Base-by-base conservation (phyloP, 2,113 vertebrate genomes). In the Centrocercus urophasianus region DNA sequence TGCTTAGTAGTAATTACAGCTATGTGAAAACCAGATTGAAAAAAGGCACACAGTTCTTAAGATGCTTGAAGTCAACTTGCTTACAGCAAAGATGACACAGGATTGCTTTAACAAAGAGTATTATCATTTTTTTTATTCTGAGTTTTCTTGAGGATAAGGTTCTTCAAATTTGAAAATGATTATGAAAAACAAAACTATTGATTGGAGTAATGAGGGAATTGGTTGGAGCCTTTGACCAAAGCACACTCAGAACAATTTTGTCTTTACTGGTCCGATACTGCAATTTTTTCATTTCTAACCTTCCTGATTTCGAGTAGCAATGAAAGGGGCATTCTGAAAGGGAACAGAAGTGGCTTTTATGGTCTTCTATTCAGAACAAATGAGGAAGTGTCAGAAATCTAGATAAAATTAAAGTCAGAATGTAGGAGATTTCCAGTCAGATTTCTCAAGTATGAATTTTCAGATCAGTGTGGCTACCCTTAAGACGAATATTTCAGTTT, bases 371-470 rank as follows among this genome's bases (percentile, higher is more conserved):
- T 95, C 30, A 74, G 76, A 93, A 83, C 34, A 95, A 32, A 83
- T 22, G 43, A 89, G 72, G 65, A 96, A 88, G 82, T 67, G 80
- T 64, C 75, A 93, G 52, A 94, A 93, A 71, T 86, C 75, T 83
- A 85, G 87, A 83, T 67, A 56, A 30, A 96, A 86, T 20, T 56
- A 2, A 89, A 77, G 13, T 38, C 60, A 57, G 50, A 83, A 73
- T 77, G 24, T 38, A 88, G 71, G 42, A 89, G 50, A 85, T 91
- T 93, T 90, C 12, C 57, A 94, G 61, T 75, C 52, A 91, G 47
- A 93, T 90, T 93, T 78, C 52, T 88, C 28, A 67, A 75, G 27
- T 36, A 74, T 1, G 0, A 61, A 67, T 69, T 74, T 95, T 90
- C 85, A 77, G 50, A 86, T 81, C 20, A 69, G 11, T 57, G 45